Evolutionary conservation across 2,888 invertebrate genomes (phyloP), one percentile per base, ranked within the genome.

Genomic region (Linnaemya vulpina): DNA sequence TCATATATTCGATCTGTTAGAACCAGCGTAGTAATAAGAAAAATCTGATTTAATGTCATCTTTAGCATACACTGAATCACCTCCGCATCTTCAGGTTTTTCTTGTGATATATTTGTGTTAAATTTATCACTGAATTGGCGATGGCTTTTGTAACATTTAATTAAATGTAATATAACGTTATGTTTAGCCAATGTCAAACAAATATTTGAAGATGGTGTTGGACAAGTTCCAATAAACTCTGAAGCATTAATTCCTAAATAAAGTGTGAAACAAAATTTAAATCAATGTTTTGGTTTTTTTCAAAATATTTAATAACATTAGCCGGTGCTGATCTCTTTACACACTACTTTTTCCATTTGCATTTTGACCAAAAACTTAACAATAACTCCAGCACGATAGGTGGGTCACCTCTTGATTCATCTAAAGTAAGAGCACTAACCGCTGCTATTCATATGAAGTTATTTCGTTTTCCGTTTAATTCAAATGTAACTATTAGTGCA

Each of bases 101-200:
- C 87, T 62, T 70, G 85, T 8, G 68, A 60, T 30, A 60, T 20
- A 58, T 77, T 82, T 17, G 63, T 60, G 30, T 63, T 81, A 20
- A 83, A 83, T 63, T 87, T 82, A 17, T 84, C 85, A n/a, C 25
- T 75, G 11, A 73, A 77, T 68, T 87, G 80, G 10, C 82, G 89
- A 82, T 90, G 90, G 58, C 89, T 90, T 35, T 90, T 89, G 81
- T 91, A 90, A 74, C 92, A 92, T 77, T 90, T 89, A 10, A 91
- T 86, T 35, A 92, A 86, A 88, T 92, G 90, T 30, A 90, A 87
- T 60, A 92, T 84, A 1, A 89, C 91, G 75, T 90, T 90, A 76
- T 91, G 91, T 79, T 90, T 91, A 15, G 90, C 86, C 51, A 88
- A 87, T 55, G 88, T 86, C 46, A 88, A 76, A 25, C 82, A 84